Conservation (phyloP, 2,797 vertebrate genomes). For the Pseudochromis fuscus region DNA sequence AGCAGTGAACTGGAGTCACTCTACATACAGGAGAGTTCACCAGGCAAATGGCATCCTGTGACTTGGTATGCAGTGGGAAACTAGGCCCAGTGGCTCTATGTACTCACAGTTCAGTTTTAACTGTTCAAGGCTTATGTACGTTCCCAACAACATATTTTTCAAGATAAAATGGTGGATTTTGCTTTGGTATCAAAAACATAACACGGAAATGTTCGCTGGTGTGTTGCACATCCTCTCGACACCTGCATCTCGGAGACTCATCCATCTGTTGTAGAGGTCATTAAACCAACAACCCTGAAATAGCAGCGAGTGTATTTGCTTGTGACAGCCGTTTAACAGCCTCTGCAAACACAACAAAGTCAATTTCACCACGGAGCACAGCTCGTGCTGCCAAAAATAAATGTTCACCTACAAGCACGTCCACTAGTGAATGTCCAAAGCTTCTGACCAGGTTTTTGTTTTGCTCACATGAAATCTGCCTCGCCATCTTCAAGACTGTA, state of each 20-base stretch:
- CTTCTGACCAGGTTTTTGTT: no score
- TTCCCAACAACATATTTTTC: no score
- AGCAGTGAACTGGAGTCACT: neutral
- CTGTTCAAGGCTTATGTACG: no score
- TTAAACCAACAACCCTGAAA: constrained; percentile 47
- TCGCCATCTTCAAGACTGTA: no score
- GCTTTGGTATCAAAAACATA: no score
- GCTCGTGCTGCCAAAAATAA: neutral
- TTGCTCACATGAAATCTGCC: no score
- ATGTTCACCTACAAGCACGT: constrained; percentile 7
- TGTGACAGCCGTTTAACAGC: constrained; percentile 37
- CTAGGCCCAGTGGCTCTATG: neutral
- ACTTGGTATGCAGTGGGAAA: neutral
- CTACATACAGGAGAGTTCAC: constrained; percentile 16
- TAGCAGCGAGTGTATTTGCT: constrained; percentile 38
- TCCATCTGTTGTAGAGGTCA: constrained; percentile 55
- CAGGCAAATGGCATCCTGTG: constrained; percentile 18
- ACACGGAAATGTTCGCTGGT: no score
- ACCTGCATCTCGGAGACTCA: neutral
- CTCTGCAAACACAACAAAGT: constrained; percentile 37
- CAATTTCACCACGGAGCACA: constrained; percentile 4
- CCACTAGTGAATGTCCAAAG: neutral
- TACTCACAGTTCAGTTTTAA: neutral
- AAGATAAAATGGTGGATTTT: no score
- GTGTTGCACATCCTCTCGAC: no score